Conservation (phyloP, 2,113 vertebrate genomes). For the Peromyscus californicus region DNA sequence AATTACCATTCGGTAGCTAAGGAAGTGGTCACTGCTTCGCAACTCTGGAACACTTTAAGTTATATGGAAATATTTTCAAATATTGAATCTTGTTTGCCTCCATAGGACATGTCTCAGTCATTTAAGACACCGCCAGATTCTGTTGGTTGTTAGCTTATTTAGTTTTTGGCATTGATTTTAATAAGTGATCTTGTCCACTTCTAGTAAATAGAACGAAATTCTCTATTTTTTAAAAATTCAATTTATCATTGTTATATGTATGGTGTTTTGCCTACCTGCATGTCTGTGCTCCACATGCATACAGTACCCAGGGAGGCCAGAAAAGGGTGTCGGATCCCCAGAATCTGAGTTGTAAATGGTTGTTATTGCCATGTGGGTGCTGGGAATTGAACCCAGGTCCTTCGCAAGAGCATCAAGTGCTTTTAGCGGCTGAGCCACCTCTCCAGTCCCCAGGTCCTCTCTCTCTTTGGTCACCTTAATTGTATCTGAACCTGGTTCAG, state of each 20-base stretch:
- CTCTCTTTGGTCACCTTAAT: no score
- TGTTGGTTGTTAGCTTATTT: not conserved
- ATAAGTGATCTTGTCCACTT: not conserved
- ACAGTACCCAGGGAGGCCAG: not conserved
- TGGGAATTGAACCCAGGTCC: not conserved
- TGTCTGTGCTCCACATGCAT: not conserved
- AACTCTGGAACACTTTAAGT: not conserved
- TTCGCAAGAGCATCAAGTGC: not conserved
- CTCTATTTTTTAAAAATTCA: not conserved
- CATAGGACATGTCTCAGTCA: not conserved
- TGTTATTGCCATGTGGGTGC: not conserved
- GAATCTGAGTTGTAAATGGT: not conserved
- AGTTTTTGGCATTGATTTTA: not conserved
- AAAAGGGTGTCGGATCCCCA: not conserved
- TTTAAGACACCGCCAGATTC: not conserved
- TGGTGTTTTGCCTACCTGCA: not conserved
- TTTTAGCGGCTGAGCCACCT: not conserved
- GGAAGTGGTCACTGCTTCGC: not conserved
- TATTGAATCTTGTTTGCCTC: not conserved
- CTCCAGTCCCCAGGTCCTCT: no score
- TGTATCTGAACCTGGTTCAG: not conserved
- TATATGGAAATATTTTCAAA: constrained; percentile 26
- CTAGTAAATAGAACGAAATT: not conserved
- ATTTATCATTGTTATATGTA: not conserved
- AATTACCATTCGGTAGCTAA: not conserved